Evolutionary conservation across 2,797 vertebrate species (phyloP), one percentile per base, ranked within the genome.

Genomic region (Hephaestus fuliginosus): DNA sequence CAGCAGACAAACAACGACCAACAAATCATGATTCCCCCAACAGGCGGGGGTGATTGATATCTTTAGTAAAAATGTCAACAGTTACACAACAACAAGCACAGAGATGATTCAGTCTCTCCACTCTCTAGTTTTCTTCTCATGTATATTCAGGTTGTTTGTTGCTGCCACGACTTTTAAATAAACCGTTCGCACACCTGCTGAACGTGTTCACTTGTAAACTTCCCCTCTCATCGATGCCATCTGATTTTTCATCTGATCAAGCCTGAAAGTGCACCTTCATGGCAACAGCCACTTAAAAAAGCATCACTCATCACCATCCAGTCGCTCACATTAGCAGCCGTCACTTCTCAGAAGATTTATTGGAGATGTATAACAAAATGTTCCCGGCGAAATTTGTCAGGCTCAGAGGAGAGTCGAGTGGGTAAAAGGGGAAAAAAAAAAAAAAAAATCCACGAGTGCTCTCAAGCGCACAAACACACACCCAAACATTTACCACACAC

Each of bases 231-330:
- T 80, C 65, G 43, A 49, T 36, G 56, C 20, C 1, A 17, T 76
- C 28, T 12, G 7, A 36, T 71, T 83, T 80, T 77, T 53, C 30
- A 53, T 39, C 28, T 39, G 56, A 79, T 86, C 57, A 68, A 81
- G 88, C 70, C 85, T 85, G 25, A 80, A 82, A 80, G 78, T 79
- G 78, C 72, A 82, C 72, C 73, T 76, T 88, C 61, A 68, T 88
- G 82, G 68, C 76, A 80, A 70, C 82, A 82, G 81, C 80, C 88
- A 83, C 83, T 91, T 90, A 85, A 81, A 86, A 86, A 87, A 80
- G 70, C 70, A 88, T 89, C 76, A 70, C 74, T 93, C 80, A 78
- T 89, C 86, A 75, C 81, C 67, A 77, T 81, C 69, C 80, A 75
- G 76, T 80, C 57, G 66, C 86, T 90, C 77, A 88, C 84, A 84